These are phyloP conservation scores for Valencia hispanica DNA, from an alignment of 2,797 vertebrate genomes.

Conservation along the genomic window DNA sequence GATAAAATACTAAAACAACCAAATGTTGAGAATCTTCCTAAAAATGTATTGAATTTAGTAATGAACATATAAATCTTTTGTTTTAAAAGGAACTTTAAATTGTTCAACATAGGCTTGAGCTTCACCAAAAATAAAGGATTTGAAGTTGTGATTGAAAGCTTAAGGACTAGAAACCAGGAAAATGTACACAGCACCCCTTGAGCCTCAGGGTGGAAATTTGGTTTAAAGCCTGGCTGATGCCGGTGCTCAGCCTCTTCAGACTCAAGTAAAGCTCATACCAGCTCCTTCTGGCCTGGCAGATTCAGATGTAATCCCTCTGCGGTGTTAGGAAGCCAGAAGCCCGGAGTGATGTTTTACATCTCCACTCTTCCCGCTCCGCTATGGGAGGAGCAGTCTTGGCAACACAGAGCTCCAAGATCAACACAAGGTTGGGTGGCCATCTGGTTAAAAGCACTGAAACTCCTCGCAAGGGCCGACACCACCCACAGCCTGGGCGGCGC, in stretches of 20 bases:
- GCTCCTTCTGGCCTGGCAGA: slow-evolving; percentile 50
- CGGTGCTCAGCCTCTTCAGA: slow-evolving; percentile 45
- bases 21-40: too few species aligned
- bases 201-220: slow-evolving; percentile 29
- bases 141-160: not conserved
- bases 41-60: too few species aligned
- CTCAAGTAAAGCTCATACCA: slow-evolving; percentile 42
- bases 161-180: slow-evolving; percentile 1
- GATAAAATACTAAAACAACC: too few species aligned
- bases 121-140: slow-evolving; percentile 1
- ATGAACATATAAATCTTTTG: not conserved
- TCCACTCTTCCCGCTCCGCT: slow-evolving; percentile 57
- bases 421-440: slow-evolving; percentile 72
- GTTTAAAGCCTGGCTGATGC: slow-evolving; percentile 28
- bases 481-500: slow-evolving; percentile 48
- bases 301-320: slow-evolving; percentile 60
- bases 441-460: slow-evolving; percentile 62
- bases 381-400: slow-evolving; percentile 45
- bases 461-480: slow-evolving; percentile 63
- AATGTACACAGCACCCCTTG: slow-evolving; percentile 19
- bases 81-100: not conserved
- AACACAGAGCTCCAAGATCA: slow-evolving; percentile 61
- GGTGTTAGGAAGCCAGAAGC: slow-evolving; percentile 46
- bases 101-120: not conserved
- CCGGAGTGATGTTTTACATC: slow-evolving; percentile 67